Conservation (phyloP, 2,113 vertebrate genomes). For the Proterorhinus semilunaris region DNA sequence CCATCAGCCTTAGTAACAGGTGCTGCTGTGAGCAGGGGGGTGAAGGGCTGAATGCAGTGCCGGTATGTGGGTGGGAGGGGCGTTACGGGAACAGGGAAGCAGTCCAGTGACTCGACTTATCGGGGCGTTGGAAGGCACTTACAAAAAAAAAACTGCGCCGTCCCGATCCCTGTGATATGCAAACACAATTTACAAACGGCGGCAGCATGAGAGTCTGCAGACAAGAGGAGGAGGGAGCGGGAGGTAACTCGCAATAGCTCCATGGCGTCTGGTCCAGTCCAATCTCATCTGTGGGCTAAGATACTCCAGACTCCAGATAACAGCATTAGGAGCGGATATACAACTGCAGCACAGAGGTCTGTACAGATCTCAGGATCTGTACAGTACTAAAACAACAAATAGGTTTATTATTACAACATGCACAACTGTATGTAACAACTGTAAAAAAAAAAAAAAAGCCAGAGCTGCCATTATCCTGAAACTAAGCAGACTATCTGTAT, state of each 20-base stretch:
- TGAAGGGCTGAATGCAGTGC: slow-evolving; percentile 29
- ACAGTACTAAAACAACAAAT: no score
- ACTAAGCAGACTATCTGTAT: slow-evolving; percentile 53
- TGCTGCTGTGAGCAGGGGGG: slow-evolving; percentile 14
- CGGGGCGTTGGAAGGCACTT: background rate
- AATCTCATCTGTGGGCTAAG: slow-evolving; percentile 50
- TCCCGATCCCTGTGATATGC: background rate
- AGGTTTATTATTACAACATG: no score
- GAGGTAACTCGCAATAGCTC: background rate
- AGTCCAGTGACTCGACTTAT: slow-evolving; percentile 42
- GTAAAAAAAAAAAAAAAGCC: background rate
- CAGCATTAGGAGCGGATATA: slow-evolving; percentile 71
- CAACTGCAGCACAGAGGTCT: slow-evolving; percentile 55
- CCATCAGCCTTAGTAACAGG: background rate
- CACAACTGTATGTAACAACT: no score
- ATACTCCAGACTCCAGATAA: slow-evolving; percentile 73
- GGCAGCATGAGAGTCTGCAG: background rate
- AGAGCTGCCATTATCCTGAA: slow-evolving; percentile 11
- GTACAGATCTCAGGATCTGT: no score
- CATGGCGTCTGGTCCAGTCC: slow-evolving; percentile 34
- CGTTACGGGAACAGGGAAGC: slow-evolving; percentile 6
- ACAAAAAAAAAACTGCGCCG: background rate
- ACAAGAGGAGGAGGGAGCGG: background rate
- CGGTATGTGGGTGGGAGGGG: slow-evolving; percentile 19
- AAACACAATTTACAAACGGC: slow-evolving; percentile 18